Evolutionary conservation across 2,113 vertebrate genomes (phyloP).

Genomic region (Oncorhynchus masou): DNA sequence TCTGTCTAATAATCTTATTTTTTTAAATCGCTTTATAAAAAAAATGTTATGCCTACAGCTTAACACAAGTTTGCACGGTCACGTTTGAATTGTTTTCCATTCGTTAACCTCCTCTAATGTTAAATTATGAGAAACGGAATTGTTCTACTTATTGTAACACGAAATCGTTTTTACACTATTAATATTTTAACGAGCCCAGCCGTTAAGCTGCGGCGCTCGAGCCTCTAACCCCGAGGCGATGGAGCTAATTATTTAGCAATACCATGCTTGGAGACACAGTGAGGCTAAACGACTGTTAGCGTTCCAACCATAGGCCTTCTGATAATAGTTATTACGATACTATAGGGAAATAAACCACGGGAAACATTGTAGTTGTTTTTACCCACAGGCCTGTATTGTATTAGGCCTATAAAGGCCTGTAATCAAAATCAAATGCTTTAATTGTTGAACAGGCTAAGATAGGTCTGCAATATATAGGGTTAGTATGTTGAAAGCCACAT

Average conservation of each 20-base stretch:
- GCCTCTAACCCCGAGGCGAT: slow-evolving; percentile 68
- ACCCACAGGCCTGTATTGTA: background rate
- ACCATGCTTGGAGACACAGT: slow-evolving; percentile 71
- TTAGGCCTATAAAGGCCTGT: background rate
- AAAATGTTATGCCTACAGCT: background rate
- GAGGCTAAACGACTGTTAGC: slow-evolving; percentile 67
- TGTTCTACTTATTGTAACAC: slow-evolving; percentile 71
- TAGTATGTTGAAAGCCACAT: background rate
- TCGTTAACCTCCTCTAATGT: slow-evolving; percentile 65
- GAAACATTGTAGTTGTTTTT: background rate
- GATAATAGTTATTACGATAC: slow-evolving; percentile 63
- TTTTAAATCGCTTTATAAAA: background rate
- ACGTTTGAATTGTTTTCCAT: slow-evolving; percentile 60
- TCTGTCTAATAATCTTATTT: background rate
- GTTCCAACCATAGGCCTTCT: slow-evolving; percentile 45
- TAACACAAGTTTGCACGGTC: slow-evolving; percentile 51
- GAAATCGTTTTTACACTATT: slow-evolving; percentile 76
- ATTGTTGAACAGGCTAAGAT: background rate
- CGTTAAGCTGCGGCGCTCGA: slow-evolving; percentile 10
- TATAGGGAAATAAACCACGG: slow-evolving; percentile 22
- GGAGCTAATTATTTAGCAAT: slow-evolving; percentile 77
- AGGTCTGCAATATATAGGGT: background rate
- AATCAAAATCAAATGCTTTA: background rate
- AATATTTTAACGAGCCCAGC: slow-evolving; percentile 73
- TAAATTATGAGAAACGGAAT: slow-evolving; percentile 67